These are phyloP conservation scores for Eudasyphora cyanicolor DNA, from an alignment of 2,888 invertebrate genomes.

Conservation along the genomic window DNA sequence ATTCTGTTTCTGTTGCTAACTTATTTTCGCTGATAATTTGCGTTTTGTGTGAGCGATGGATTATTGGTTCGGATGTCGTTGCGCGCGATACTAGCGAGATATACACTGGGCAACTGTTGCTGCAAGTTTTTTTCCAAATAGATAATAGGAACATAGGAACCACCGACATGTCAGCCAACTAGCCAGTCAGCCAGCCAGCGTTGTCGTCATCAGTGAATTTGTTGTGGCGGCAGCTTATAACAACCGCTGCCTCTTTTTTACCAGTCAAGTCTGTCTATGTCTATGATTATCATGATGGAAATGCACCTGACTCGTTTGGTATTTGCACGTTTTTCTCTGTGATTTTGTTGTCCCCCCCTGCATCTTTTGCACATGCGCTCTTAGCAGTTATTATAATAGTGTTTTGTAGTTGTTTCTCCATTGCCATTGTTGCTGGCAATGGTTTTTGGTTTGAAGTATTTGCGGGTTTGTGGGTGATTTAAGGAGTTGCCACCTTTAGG, in stretches of 20 bases:
- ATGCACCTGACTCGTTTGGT: conserved; percentile 78
- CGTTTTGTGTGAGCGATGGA: conserved; percentile 5
- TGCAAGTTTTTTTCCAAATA: conserved; percentile 44
- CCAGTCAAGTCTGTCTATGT: conserved; percentile 54
- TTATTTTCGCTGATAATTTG: conserved; percentile 21
- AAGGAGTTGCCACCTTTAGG: conserved; percentile 55
- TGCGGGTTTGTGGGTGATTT: conserved; percentile 55
- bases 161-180: conserved; percentile 39
- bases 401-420: conserved; percentile 46
- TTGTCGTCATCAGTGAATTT: conserved; percentile 25
- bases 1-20: conserved; percentile 26
- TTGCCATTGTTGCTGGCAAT: conserved; percentile 28
- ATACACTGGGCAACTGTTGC: conserved; percentile 40
- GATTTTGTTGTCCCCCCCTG: not conserved
- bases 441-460: conserved; percentile 9
- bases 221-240: conserved; percentile 37
- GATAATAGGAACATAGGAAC: conserved; percentile 63
- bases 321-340: conserved; percentile 69
- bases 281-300: conserved; percentile 76
- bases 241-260: conserved; percentile 42
- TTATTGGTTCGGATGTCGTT: conserved; percentile 48
- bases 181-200: no score
- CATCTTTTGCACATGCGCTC: conserved; percentile 57
- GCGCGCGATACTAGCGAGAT: conserved; percentile 32
- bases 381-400: conserved; percentile 59